Evolutionary conservation across 2,888 invertebrate species (phyloP).

Genomic region (Osmoderma eremita): DNA sequence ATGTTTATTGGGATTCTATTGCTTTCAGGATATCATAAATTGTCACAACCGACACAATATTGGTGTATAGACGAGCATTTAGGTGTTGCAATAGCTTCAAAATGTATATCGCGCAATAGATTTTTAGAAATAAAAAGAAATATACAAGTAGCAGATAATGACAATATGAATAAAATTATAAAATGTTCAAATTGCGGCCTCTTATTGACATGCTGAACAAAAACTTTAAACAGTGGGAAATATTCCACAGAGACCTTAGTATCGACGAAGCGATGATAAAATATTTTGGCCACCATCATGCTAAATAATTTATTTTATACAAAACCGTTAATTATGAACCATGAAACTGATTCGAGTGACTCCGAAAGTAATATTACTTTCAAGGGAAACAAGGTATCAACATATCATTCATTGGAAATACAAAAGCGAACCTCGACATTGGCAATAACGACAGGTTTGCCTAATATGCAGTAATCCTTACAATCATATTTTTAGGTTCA

Average conservation of each 20-base stretch:
- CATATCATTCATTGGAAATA: too few relatives aligned
- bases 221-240: constrained; percentile 17
- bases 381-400: too few relatives aligned
- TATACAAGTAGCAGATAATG: constrained; percentile 35
- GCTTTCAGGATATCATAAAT: too few relatives aligned
- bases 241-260: not conserved
- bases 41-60: too few relatives aligned
- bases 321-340: too few relatives aligned
- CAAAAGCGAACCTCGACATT: too few relatives aligned
- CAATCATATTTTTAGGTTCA: too few relatives aligned
- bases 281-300: constrained; percentile 16
- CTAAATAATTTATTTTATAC: not conserved
- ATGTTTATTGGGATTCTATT: too few relatives aligned
- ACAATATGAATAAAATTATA: constrained; percentile 26
- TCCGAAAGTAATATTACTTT: too few relatives aligned
- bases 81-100: constrained; percentile 1
- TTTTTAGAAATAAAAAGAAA: constrained; percentile 35
- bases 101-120: constrained; percentile 20
- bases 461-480: too few relatives aligned
- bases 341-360: too few relatives aligned
- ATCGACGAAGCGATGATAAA: constrained; percentile 24
- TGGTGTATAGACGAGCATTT: constrained; percentile 13
- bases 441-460: too few relatives aligned
- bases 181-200: constrained; percentile 36
- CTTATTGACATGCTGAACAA: constrained; percentile 19